These are phyloP conservation scores for Oncorhynchus masou DNA, from an alignment of 2,113 vertebrate genomes.

Conservation along the genomic window DNA sequence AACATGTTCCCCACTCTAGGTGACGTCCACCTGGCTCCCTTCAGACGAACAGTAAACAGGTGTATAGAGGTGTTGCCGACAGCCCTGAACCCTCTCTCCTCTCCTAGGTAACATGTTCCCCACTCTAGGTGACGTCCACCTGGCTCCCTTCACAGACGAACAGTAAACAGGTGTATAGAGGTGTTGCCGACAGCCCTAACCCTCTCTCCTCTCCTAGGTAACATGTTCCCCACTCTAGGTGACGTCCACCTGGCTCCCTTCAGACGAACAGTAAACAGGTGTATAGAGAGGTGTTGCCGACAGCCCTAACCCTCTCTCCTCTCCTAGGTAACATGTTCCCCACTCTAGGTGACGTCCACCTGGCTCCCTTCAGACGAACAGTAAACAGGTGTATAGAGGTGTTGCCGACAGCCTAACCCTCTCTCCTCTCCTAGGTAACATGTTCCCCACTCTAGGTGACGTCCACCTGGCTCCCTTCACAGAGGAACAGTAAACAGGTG, in stretches of 20 bases:
- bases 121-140: conserved; percentile 91
- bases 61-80: no score
- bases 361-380: conserved; percentile 95
- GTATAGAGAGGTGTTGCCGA: no score
- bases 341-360: conserved; percentile 91
- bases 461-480: conserved; percentile 95
- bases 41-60: conserved; percentile 85
- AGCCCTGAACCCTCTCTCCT: conserved; percentile 26
- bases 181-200: neutral
- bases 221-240: conserved; percentile 95
- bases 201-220: conserved; percentile 74
- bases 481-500: conserved; percentile 80
- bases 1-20: conserved; percentile 97
- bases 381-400: conserved; percentile 33
- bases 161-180: conserved; percentile 63
- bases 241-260: conserved; percentile 94
- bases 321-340: conserved; percentile 93
- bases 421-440: conserved; percentile 80
- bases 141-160: conserved; percentile 94
- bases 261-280: conserved; percentile 83
- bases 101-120: conserved; percentile 93
- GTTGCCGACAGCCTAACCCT: neutral
- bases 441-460: conserved; percentile 95
- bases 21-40: conserved; percentile 92
- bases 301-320: conserved; percentile 23